Evolutionary conservation across 2,888 invertebrate species (phyloP).

Genomic region (Dryomyza anilis): DNA sequence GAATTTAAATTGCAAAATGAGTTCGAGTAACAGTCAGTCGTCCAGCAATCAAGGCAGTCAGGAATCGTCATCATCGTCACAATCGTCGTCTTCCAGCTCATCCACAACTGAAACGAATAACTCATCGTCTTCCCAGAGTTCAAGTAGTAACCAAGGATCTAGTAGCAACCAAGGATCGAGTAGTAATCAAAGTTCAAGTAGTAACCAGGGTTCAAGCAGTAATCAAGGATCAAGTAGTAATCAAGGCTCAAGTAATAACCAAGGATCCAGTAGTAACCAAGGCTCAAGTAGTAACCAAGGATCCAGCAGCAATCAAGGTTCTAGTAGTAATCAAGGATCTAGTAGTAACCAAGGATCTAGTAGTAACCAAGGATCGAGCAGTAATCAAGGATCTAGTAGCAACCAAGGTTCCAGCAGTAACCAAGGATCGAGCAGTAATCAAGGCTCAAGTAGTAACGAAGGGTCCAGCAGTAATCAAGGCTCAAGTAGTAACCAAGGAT

Average conservation of each 20-base stretch:
- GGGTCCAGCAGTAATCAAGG: too few species aligned
- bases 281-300: too few species aligned
- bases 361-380: slow-evolving; percentile 23
- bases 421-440: not conserved
- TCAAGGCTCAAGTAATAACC: too few species aligned
- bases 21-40: slow-evolving; percentile 23
- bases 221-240: too few species aligned
- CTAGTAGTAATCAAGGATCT: slow-evolving; percentile 24
- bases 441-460: slow-evolving; percentile 2
- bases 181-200: not conserved
- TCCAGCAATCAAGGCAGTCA: slow-evolving; percentile 1
- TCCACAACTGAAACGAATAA: too few species aligned
- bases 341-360: slow-evolving; percentile 14
- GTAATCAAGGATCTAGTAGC: slow-evolving; percentile 25
- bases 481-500: too few species aligned
- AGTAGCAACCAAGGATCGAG: slow-evolving; percentile 12
- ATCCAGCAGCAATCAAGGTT: not conserved
- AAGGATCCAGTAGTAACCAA: too few species aligned
- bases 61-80: slow-evolving; percentile 12
- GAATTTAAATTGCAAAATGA: slow-evolving; percentile 45
- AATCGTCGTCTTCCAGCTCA: slow-evolving; percentile 27
- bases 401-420: slow-evolving; percentile 26
- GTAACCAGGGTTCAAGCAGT: too few species aligned
- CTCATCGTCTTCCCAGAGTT: slow-evolving; percentile 26
- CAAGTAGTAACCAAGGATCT: slow-evolving; percentile 14